Evolutionary conservation across 2,888 invertebrate genomes (phyloP).

Genomic region (Chloroclystis v-ata): DNA sequence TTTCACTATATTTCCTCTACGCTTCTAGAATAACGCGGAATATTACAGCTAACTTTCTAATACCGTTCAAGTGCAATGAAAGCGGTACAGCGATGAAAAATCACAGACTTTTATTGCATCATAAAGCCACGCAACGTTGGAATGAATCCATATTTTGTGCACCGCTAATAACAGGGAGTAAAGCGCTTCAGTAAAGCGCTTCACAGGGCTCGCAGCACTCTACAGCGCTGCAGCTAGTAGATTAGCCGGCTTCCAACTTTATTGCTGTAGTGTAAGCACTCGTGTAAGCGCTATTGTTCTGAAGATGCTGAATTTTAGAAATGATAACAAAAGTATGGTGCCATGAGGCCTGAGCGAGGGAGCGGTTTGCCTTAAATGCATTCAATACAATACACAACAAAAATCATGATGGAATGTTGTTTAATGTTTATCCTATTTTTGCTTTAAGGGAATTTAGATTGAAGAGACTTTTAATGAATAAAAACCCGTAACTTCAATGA

Average conservation of each 20-base stretch:
- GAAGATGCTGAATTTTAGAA: conserved; percentile 30
- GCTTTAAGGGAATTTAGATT: too few species aligned
- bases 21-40: not conserved
- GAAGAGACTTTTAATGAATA: too few species aligned
- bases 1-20: not conserved
- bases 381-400: not conserved
- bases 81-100: conserved; percentile 13
- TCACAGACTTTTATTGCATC: conserved; percentile 20
- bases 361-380: not conserved
- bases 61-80: conserved; percentile 7
- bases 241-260: conserved; percentile 28
- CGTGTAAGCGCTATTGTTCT: conserved; percentile 31
- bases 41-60: not conserved
- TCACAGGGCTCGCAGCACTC: conserved; percentile 10
- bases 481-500: too few species aligned
- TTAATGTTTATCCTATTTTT: too few species aligned
- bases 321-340: not conserved
- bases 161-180: conserved; percentile 40
- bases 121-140: conserved; percentile 38
- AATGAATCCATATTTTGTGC: conserved; percentile 20
- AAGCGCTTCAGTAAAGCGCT: conserved; percentile 36
- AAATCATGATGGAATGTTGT: too few species aligned
- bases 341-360: not conserved
- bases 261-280: conserved; percentile 24
- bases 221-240: conserved; percentile 34